Evolutionary conservation across 2,113 vertebrate species (phyloP), one percentile per base, ranked within the genome.

Genomic region (Triplophysa dalaica): DNA sequence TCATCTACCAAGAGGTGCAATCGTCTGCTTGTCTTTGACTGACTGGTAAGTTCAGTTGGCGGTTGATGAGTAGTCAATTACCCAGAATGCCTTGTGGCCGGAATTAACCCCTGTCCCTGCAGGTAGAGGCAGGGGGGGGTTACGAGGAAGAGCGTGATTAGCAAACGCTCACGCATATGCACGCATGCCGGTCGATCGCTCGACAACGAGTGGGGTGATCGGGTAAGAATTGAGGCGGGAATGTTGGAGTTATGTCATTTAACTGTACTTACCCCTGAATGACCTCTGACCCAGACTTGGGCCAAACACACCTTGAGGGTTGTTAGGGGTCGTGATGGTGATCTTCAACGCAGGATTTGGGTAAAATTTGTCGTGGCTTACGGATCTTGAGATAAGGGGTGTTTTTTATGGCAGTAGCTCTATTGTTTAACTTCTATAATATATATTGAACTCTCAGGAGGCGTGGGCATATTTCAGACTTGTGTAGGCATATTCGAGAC

Each of bases 41-140:
- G 64, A 76, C 72, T 74, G 61, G 60, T 66, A 88, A 89, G 92
- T 92, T 93, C 90, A 92, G 88, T 74, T 86, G 77, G 77, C 81
- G 87, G 91, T 90, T 91, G 89, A 92, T 88, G 87, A 90, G 87
- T 76, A 87, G 87, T 91, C 88, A 81, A 92, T 91, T 91, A 91
- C 87, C 83, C 81, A 79, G n/a, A 68, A 85, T 4, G 88, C 90
- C 82, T 89, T 85, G 73, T 87, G 86, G 91, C 84, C 87, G 88
- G 91, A 91, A 90, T 92, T 92, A 92, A 93, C 92, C 90, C 84
- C 79, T 88, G 85, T 89, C 91, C 88, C 85, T 89, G 90, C 92
- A 92, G 92, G 91, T 91, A 90, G 84, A 84, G 82, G 80, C 21
- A 60, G 38, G 43, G 56, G n/a, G 33, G 88, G 87, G 89, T 86